Base-by-base conservation (phyloP, 2,113 vertebrate species). In the Ameiurus melas region DNA sequence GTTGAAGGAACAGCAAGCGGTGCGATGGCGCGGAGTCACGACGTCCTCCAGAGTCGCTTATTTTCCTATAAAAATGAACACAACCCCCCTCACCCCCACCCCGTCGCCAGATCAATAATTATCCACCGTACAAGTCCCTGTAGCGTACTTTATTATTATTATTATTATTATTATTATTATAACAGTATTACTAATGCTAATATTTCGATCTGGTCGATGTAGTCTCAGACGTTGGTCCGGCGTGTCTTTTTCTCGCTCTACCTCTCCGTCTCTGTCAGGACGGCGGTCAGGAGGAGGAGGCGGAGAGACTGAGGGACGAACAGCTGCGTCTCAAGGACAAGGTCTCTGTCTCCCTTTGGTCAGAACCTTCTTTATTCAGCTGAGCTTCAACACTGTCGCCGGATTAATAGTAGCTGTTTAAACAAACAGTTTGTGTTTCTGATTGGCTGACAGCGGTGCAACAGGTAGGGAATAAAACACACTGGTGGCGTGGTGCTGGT, bases 271-370 rank as follows among this genome's bases (percentile, higher is more conserved):
- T 85, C 33, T 30, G 33, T 73, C 71, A 86, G 86, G 88, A 92
- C 60, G 87, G 83, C 70, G 57, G 73, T 58, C 64, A 92, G 51
- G 90, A 90, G 39, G 90, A 92, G 89, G 93, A 91, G 3, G 77
- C 94, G 53, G 88, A 92, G 70, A 87, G 60, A 1, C 92, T 95
- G 70, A 91, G 94, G 87, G 92, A 92, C 66, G 90, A 89, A 25
- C 87, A 94, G 19, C 90, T 88, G 80, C 77, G 91, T 33, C 93
- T 89, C 39, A 94, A 95, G 89, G 87, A 89, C 78, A 93, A 94
- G 85, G 93, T 95, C 89, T 85, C 73, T 84, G 77, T 80, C 64
- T 90, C 64, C 87, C 51, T 68, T 22, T 82, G 58, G 33, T 75
- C 57, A 27, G 33, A 62, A 43, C 22, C 0, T 66, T 75, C 19